phyloP scores from a whole-genome alignment of 1,140 invertebrate species.

The Alviniconcha marisindica region DNA sequence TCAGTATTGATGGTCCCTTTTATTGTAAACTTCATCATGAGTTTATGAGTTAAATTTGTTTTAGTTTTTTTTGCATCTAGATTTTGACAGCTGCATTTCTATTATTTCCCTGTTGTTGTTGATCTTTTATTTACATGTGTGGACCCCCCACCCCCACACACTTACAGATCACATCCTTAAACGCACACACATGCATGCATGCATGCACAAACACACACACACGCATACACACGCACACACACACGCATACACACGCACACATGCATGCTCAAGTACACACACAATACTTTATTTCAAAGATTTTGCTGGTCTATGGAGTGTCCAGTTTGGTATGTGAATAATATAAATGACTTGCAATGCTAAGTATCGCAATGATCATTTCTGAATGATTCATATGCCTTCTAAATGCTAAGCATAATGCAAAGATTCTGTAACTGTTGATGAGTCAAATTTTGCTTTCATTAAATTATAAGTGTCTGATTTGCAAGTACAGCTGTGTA shows the following conservation, averaged over 20 bases:
- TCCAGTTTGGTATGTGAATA: neutral
- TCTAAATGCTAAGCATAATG: neutral
- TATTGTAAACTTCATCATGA: too few species aligned
- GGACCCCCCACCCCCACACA: too few species aligned
- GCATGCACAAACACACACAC: neutral
- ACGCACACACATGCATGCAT: neutral
- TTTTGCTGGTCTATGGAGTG: neutral
- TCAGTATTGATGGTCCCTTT: too few species aligned
- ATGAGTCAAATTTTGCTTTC: neutral
- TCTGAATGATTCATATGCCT: neutral
- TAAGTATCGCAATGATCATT: neutral
- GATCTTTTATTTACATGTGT: too few species aligned
- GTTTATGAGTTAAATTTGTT: too few species aligned
- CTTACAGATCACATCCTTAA: too few species aligned
- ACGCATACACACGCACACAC: neutral
- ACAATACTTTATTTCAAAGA: neutral
- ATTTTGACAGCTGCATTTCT: too few species aligned
- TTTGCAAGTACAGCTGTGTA: too few species aligned
- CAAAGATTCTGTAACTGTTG: neutral
- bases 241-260: neutral
- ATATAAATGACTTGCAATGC: neutral
- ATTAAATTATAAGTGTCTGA: neutral
- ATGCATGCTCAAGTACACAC: neutral
- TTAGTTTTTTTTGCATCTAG: too few species aligned
- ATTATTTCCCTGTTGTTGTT: too few species aligned